A percentile compares a stretch with the other conserved stretches of the same genome.
Conservation (phyloP, 2,888 invertebrate genomes). For the Mystacides longicornis region DNA sequence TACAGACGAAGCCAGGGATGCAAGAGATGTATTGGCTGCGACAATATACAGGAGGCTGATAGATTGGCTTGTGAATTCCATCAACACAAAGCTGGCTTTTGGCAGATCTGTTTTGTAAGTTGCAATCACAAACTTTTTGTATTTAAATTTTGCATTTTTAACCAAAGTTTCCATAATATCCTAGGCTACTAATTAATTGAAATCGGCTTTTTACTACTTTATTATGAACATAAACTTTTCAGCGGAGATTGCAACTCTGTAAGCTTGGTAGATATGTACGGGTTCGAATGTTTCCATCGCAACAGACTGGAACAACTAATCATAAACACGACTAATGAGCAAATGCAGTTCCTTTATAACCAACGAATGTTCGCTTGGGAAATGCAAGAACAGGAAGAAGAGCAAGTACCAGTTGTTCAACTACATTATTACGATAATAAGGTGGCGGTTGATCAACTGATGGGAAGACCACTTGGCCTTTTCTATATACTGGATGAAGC, state of each 20-base stretch:
- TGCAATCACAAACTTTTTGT: neutral
- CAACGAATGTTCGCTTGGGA: conserved; percentile 90
- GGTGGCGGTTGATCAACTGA: conserved; percentile 76
- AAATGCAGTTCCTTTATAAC: conserved; percentile 88
- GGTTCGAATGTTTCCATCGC: conserved; percentile 84
- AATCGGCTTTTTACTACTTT: neutral
- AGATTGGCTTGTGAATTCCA: conserved; percentile 81
- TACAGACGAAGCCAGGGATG: conserved; percentile 73
- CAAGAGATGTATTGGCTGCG: conserved; percentile 78
- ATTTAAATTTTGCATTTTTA: too few relatives aligned
- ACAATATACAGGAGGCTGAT: conserved; percentile 77
- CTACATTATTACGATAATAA: conserved; percentile 85
- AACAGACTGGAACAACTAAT: conserved; percentile 84
- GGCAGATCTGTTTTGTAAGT: conserved; percentile 84
- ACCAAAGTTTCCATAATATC: neutral
- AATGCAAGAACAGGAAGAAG: conserved; percentile 73
- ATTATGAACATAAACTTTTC: conserved; percentile 27
- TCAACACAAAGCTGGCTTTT: conserved; percentile 77
- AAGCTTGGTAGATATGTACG: conserved; percentile 80
- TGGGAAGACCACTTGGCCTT: conserved; percentile 76
- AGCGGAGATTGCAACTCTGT: conserved; percentile 81
- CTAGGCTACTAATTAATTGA: neutral
- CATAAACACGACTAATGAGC: conserved; percentile 86
- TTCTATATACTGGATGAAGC: conserved; percentile 84
- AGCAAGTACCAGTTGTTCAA: conserved; percentile 63